Evolutionary conservation across 2,888 invertebrate species (phyloP), one percentile per base, ranked within the genome.

Genomic region (Halictus ligatus): DNA sequence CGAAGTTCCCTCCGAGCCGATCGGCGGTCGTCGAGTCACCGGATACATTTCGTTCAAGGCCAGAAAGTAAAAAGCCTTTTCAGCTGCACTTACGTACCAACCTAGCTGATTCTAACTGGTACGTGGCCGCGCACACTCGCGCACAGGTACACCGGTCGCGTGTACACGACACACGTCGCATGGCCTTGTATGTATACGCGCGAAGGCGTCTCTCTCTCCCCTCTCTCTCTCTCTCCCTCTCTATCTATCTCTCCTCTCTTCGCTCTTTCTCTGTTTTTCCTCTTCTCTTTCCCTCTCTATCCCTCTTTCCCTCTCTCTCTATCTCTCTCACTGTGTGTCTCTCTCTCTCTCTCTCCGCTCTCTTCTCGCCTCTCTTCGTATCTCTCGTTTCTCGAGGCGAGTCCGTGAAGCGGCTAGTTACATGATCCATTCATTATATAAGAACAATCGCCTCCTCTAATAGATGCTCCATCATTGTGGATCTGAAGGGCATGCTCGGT

Each of bases 341-440:
- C 75, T 84, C 87, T 79, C 76, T 83, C 87, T 78, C 78, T 81
- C 76, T 75, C 35, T 75, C 69, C 81, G 72, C 85, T 79, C 81
- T 86, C 82, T 81, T 71, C 81, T 67, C 83, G 77, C 84, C 87
- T 12, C 83, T 88, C 81, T 81, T 79, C 76, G 73, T 78, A 48
- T 83, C 86, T 83, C 78, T 80, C 83, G 78, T 72, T 75, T 75
- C 80, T 71, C 78, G 88, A 84, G 89, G 90, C 87, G 85, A 88
- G 91, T 89, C 89, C 88, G 89, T 89, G 89, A 92, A 94, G 92
- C 91, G 91, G 90, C 93, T 91, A 93, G 94, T 95, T 95, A 95
- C 94, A 95, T 94, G 94, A 94, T 94, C 94, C 94, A 93, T 94
- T 94, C 95, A 94, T 95, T 95, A 95, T 93, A 93, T 95, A 95